These are phyloP conservation scores for Bucorvus abyssinicus DNA, from an alignment of 2,797 vertebrate genomes.

Conservation along the genomic window DNA sequence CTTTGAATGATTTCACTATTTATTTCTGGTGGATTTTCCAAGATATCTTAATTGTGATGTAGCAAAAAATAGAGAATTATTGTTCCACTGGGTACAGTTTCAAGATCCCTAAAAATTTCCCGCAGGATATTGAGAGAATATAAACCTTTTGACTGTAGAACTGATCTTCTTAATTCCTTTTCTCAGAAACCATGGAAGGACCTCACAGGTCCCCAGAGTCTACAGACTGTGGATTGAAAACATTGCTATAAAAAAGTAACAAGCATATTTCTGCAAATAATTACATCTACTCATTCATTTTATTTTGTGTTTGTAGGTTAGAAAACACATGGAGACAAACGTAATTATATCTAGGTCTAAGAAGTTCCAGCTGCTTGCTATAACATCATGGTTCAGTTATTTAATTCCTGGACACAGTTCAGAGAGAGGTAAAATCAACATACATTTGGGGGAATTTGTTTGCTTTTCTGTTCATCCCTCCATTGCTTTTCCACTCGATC, in stretches of 20 bases:
- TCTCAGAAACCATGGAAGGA: not conserved
- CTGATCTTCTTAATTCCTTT: not conserved
- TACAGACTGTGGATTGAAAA: not conserved
- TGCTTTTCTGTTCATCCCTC: slow-evolving; percentile 43
- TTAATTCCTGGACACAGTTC: slow-evolving; percentile 8
- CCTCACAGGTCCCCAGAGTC: not conserved
- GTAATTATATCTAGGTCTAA: not conserved
- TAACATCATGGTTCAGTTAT: not conserved
- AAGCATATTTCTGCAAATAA: not conserved
- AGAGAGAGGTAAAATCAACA: slow-evolving; percentile 33
- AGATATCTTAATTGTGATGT: not conserved
- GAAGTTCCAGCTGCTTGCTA: not conserved
- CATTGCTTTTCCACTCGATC: slow-evolving; percentile 7
- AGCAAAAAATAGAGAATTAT: not conserved
- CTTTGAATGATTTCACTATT: not conserved
- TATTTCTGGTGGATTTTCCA: not conserved
- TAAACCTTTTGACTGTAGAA: not conserved
- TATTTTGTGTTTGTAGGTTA: not conserved
- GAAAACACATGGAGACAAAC: not conserved
- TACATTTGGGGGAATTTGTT: slow-evolving; percentile 13
- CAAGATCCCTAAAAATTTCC: not conserved
- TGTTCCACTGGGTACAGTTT: not conserved
- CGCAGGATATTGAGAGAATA: not conserved
- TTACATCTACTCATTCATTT: not conserved
- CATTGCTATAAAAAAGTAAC: not conserved